Evolutionary conservation across 1,140 invertebrate genomes (phyloP).

Genomic region (Drosophila nigromelanica): DNA sequence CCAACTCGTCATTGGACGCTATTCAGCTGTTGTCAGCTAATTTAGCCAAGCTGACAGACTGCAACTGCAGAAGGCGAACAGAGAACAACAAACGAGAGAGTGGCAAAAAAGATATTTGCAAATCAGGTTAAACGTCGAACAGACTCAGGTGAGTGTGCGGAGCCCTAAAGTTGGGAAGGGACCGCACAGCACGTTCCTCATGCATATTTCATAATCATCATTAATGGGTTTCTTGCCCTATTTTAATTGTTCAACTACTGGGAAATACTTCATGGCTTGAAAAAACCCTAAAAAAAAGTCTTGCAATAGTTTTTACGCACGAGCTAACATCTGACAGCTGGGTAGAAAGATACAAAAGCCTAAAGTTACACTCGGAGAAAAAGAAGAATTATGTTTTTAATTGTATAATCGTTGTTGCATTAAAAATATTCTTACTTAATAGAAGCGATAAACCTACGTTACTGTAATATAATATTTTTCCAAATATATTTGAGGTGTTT

Average conservation of each 20-base stretch:
- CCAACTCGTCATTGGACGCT: conserved; percentile 47
- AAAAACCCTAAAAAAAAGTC: conserved; percentile 8
- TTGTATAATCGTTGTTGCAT: too few species aligned
- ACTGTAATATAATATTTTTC: too few species aligned
- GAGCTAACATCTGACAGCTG: conserved; percentile 43
- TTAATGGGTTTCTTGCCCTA: conserved; percentile 78
- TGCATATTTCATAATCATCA: conserved; percentile 68
- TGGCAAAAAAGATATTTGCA: conserved; percentile 28
- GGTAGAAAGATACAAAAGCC: not conserved
- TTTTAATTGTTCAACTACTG: conserved; percentile 63
- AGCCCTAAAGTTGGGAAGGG: too few species aligned
- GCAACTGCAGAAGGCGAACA: conserved; percentile 10
- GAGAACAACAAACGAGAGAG: not conserved
- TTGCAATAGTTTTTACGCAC: conserved; percentile 39
- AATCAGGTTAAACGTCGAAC: conserved; percentile 46
- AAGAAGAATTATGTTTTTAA: not conserved
- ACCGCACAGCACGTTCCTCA: conserved; percentile 26
- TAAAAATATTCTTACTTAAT: too few species aligned
- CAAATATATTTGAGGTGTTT: too few species aligned
- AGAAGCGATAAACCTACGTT: too few species aligned
- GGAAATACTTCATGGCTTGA: conserved; percentile 44
- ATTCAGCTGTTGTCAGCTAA: conserved; percentile 39
- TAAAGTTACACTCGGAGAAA: not conserved
- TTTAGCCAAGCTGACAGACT: conserved; percentile 17
- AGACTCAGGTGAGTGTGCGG: conserved; percentile 7